phyloP scores from a whole-genome alignment of 2,888 invertebrate genomes.

The Drosophila prostipennis region DNA sequence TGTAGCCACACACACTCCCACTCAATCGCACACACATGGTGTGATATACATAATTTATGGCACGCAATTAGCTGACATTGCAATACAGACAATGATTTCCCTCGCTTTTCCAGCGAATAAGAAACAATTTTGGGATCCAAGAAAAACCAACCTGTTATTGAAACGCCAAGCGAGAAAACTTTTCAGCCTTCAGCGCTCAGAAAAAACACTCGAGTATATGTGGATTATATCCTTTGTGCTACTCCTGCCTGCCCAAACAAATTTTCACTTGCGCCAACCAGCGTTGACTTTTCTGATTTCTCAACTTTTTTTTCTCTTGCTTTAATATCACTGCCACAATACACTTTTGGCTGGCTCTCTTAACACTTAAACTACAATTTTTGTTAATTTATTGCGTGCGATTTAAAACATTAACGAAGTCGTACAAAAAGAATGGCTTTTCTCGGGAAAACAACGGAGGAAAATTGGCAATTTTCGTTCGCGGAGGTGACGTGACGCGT shows the following conservation, averaged over 20 bases:
- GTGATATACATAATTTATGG: slow-evolving; percentile 75
- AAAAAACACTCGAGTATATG: slow-evolving; percentile 7
- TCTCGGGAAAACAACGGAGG: slow-evolving; percentile 27
- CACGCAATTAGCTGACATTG: slow-evolving; percentile 51
- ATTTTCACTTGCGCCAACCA: slow-evolving; percentile 51
- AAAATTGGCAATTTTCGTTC: slow-evolving; percentile 40
- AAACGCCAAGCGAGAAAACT: slow-evolving; percentile 36
- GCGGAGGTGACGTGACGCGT: slow-evolving; percentile 56
- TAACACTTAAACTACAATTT: not conserved
- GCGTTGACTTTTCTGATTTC: slow-evolving; percentile 3
- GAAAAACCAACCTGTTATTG: slow-evolving; percentile 54
- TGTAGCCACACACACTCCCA: slow-evolving; percentile 9
- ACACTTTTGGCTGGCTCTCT: slow-evolving; percentile 1
- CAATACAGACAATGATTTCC: slow-evolving; percentile 16
- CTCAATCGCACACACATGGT: slow-evolving; percentile 32
- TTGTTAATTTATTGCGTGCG: not conserved
- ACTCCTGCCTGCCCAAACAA: slow-evolving; percentile 43
- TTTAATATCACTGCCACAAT: slow-evolving; percentile 11
- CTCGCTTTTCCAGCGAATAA: slow-evolving; percentile 19
- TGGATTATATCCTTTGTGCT: slow-evolving; percentile 21
- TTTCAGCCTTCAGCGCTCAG: slow-evolving; percentile 20
- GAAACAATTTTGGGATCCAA: slow-evolving; percentile 32
- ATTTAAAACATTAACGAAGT: slow-evolving; percentile 16
- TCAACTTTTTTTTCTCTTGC: slow-evolving; percentile 1
- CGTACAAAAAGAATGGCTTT: slow-evolving; percentile 35